Conservation (phyloP, 2,888 invertebrate genomes). For the Hemithea aestivaria region DNA sequence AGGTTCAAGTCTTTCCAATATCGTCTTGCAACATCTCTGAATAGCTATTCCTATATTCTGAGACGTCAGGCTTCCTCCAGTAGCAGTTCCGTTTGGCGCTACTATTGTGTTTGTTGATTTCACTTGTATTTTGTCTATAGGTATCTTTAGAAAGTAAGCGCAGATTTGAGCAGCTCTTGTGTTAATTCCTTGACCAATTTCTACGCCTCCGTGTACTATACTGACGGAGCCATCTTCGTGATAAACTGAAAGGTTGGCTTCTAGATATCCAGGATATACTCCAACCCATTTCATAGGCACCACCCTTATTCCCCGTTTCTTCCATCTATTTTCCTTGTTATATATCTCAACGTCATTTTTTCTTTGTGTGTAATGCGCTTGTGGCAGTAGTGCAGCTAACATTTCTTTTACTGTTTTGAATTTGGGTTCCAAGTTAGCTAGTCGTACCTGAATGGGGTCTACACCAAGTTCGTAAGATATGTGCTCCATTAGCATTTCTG, state of each 20-base stretch:
- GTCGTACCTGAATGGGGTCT: constrained; percentile 77
- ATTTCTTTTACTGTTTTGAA: constrained; percentile 52
- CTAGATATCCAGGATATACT: constrained; percentile 7
- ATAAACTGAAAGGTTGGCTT: constrained; percentile 28
- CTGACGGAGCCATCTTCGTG: constrained; percentile 81
- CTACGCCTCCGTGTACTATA: constrained; percentile 65
- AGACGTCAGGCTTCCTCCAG: constrained; percentile 81
- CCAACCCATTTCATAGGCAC: constrained; percentile 79
- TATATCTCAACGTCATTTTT: constrained; percentile 68
- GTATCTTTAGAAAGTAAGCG: constrained; percentile 82
- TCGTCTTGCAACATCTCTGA: constrained; percentile 27
- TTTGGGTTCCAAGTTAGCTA: constrained; percentile 67
- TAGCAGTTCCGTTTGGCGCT: constrained; percentile 80
- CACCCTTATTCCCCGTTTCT: constrained; percentile 81
- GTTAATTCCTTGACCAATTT: constrained; percentile 82
- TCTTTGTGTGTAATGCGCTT: constrained; percentile 72
- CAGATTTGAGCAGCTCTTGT: constrained; percentile 83
- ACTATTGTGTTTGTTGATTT: constrained; percentile 80
- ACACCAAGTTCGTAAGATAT: constrained; percentile 72
- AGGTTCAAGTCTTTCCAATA: constrained; percentile 30
- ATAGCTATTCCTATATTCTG: constrained; percentile 38
- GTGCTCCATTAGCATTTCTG: constrained; percentile 82
- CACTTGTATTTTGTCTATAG: constrained; percentile 81
- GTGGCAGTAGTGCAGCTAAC: constrained; percentile 67
- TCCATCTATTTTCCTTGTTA: constrained; percentile 84